Conservation (phyloP, 2,888 invertebrate genomes). For the Labia minor region DNA sequence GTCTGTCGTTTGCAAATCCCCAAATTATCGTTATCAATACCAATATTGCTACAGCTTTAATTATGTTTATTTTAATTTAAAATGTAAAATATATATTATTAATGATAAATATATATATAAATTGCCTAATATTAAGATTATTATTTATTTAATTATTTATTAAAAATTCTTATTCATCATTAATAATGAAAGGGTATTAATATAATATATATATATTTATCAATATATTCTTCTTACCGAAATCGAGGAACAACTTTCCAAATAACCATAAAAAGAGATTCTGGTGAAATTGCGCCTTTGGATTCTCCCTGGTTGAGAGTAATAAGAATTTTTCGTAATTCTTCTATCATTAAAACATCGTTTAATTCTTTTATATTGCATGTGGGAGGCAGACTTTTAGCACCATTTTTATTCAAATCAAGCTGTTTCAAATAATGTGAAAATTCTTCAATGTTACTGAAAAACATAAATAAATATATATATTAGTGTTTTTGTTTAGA, state of each 20-base stretch:
- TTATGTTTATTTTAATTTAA: too few relatives aligned
- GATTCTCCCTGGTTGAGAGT: slow-evolving; percentile 58
- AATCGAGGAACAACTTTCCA: slow-evolving; percentile 78
- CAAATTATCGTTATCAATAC: too few relatives aligned
- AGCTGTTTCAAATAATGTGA: slow-evolving; percentile 69
- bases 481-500: neutral
- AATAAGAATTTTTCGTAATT: slow-evolving; percentile 64
- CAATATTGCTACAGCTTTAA: too few relatives aligned
- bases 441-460: slow-evolving; percentile 71
- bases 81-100: too few relatives aligned
- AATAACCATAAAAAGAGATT: slow-evolving; percentile 67
- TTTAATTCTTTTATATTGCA: slow-evolving; percentile 50
- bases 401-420: slow-evolving; percentile 38
- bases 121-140: neutral
- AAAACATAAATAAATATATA: slow-evolving; percentile 19
- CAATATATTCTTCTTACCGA: slow-evolving; percentile 39
- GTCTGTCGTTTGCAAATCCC: too few relatives aligned
- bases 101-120: too few relatives aligned
- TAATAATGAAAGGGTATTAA: too few relatives aligned
- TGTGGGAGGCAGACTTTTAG: slow-evolving; percentile 31
- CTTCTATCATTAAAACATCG: slow-evolving; percentile 66
- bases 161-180: too few relatives aligned
- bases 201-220: neutral
- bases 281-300: slow-evolving; percentile 67
- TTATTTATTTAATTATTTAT: too few relatives aligned